Conservation (phyloP, 2,797 vertebrate genomes). For the Meda fulgida region DNA sequence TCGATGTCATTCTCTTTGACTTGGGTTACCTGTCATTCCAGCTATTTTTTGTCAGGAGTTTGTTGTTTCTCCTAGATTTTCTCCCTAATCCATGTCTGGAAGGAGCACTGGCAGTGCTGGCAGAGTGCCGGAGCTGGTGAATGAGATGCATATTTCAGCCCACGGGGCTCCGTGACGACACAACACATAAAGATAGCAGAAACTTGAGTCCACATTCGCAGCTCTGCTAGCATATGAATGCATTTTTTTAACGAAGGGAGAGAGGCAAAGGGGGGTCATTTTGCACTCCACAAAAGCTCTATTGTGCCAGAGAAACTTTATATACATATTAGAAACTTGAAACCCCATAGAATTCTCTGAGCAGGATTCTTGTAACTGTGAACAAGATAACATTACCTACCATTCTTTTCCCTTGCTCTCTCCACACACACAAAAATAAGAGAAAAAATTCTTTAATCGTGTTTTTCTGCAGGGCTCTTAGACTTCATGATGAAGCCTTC, state of each 20-base stretch:
- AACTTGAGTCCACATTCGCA: conserved; percentile 78
- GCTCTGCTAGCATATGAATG: conserved; percentile 83
- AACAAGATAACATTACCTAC: conserved; percentile 85
- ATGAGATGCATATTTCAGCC: conserved; percentile 82
- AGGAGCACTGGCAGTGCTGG: conserved; percentile 78
- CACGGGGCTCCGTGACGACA: conserved; percentile 81
- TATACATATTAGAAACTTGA: conserved; percentile 88
- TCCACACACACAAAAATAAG: conserved; percentile 46
- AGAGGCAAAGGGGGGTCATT: conserved; percentile 77
- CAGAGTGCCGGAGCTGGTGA: conserved; percentile 63
- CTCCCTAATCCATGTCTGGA: conserved; percentile 82
- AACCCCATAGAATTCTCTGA: conserved; percentile 77
- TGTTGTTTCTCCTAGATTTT: conserved; percentile 78
- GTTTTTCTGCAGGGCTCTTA: conserved; percentile 71
- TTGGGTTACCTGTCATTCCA: conserved; percentile 83
- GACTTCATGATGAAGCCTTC: conserved; percentile 26
- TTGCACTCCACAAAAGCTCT: conserved; percentile 83
- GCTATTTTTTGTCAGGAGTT: conserved; percentile 78
- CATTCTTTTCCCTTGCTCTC: conserved; percentile 72
- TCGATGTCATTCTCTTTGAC: conserved; percentile 65
- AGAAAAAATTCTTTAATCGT: conserved; percentile 74
- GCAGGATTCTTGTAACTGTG: conserved; percentile 87
- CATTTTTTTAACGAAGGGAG: conserved; percentile 75
- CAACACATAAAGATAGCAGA: conserved; percentile 85
- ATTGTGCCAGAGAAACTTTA: conserved; percentile 87